These are phyloP conservation scores for Halcyon badia DNA, from an alignment of 2,797 vertebrate genomes.

Conservation along the genomic window DNA sequence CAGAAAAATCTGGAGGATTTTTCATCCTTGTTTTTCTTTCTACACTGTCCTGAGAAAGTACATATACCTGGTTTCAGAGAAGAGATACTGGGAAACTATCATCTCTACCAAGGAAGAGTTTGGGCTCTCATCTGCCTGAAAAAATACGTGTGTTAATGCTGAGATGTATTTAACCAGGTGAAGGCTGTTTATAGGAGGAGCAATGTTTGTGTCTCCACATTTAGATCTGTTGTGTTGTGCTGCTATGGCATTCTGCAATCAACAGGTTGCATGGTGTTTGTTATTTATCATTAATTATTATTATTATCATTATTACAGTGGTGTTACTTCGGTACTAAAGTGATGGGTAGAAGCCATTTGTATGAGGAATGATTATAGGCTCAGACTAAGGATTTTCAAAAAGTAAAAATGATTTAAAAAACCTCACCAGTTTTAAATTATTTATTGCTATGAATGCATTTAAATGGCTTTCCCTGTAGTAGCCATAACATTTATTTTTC, in stretches of 20 bases:
- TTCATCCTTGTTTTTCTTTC: not conserved
- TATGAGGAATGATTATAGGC: not conserved
- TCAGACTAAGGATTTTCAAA: not conserved
- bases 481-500: conserved; percentile 36
- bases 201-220: not conserved
- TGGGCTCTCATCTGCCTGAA: not conserved
- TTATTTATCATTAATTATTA: not conserved
- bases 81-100: not conserved
- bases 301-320: not conserved
- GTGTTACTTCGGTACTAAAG: not conserved
- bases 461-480: conserved; percentile 10
- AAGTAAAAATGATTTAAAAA: not conserved
- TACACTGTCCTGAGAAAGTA: not conserved
- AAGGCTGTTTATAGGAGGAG: not conserved
- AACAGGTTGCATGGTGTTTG: not conserved
- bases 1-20: not conserved
- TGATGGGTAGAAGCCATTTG: not conserved
- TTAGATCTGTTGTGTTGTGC: not conserved
- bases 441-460: not conserved
- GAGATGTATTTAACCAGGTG: not conserved
- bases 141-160: not conserved
- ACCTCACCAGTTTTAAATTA: not conserved
- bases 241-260: not conserved
- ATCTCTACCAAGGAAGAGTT: not conserved
- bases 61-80: not conserved